Percentiles rank a stretch among this genome's conserved stretches.
Evolutionary conservation across 2,113 vertebrate genomes (phyloP).

Genomic region (Gobio gobio): DNA sequence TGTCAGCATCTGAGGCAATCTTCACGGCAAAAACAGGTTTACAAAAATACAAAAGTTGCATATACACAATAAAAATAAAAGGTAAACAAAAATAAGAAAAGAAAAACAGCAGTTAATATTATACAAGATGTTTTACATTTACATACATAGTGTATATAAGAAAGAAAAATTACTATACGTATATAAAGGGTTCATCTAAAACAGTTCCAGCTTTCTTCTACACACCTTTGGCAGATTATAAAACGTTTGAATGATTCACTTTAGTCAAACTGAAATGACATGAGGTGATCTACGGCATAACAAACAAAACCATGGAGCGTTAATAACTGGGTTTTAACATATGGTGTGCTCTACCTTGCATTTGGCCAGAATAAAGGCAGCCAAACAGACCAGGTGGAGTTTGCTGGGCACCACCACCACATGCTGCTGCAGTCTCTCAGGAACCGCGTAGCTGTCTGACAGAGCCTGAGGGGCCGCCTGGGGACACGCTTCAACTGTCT

Average conservation of each 20-base stretch:
- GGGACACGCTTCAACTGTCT: neutral
- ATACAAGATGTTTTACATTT: too few species aligned
- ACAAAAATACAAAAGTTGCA: too few species aligned
- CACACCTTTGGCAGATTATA: neutral
- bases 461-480: neutral
- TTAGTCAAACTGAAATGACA: neutral
- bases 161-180: too few species aligned
- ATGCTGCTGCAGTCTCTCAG: constrained; percentile 83
- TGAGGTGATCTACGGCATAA: neutral
- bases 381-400: constrained; percentile 88
- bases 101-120: too few species aligned
- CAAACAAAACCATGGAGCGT: neutral
- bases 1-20: too few species aligned
- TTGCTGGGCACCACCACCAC: constrained; percentile 92
- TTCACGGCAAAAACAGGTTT: too few species aligned
- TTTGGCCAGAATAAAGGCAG: constrained; percentile 89
- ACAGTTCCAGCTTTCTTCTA: neutral
- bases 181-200: too few species aligned
- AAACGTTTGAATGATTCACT: neutral
- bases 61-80: too few species aligned
- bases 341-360: constrained; percentile 80
- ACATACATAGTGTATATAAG: too few species aligned
- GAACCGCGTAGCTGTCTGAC: constrained; percentile 82
- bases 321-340: neutral
- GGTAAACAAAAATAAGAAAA: too few species aligned